Evolutionary conservation across 37 sponge, comb jelly and placozoan species (phyloP), one percentile per base, ranked within the genome.

Genomic region (Geodia barretti): DNA sequence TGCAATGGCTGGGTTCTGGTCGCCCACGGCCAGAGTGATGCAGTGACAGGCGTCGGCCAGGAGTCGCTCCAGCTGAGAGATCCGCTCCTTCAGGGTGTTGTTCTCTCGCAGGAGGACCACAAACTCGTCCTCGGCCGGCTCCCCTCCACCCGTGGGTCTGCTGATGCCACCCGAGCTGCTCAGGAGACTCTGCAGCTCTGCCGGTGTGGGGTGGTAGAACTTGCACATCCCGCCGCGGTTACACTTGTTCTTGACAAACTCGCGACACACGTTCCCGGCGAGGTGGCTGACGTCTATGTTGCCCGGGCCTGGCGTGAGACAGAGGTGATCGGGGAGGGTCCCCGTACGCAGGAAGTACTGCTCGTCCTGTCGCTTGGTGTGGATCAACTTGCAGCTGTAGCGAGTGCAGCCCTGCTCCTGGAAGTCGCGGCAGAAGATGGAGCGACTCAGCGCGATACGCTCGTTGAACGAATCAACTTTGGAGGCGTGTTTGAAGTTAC

Each of bases 41-140:
- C 88, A 87, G 72, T 87, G 79, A 34, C 88, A 87, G 1, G 88
- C 88, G 62, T 87, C 88, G 9, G 88, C 88, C 24, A 87, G 76
- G 0, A 87, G 82, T 1, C 88, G 82, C 58, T 87, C 88, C 62
- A 87, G 34, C 78, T 87, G 88, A 8, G 80, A 41, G 1, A 70
- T 42, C 5, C 88, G 68, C 39, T 74, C 40, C 62, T 87, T 81
- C 72, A 87, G 70, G 8, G 62, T 81, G 1, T 62, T 42, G 41
- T 87, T 87, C 41, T 87, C 88, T 4, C 11, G 42, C 26, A n/a
- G 76, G 62, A 23, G 76, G 62, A 60, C 21, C 34, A n/a, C 8
- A 11, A 7, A 29, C 37, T 40, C 39, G 19, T 42, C 19, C 14
- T 47, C 54, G 54, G 54, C 43, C 20, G 25, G 14, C 5, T 64